A percentile compares a stretch with the other conserved stretches of the same genome.
These are phyloP conservation scores for Gracilinanus agilis DNA, from an alignment of 2,113 vertebrate genomes.

Conservation along the genomic window DNA sequence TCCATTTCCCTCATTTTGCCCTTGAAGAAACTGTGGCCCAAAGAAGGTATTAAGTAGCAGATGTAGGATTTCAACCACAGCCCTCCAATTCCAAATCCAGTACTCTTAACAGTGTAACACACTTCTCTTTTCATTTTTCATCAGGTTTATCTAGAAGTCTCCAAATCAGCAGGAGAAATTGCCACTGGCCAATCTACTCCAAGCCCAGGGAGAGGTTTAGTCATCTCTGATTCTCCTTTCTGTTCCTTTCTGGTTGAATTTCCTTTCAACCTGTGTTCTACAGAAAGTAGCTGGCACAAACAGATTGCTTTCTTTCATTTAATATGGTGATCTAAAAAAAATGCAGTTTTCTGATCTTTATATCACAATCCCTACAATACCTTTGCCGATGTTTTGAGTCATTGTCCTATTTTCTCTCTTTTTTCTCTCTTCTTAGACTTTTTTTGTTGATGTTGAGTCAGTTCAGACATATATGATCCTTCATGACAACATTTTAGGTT, in stretches of 20 bases:
- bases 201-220: not conserved
- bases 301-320: not conserved
- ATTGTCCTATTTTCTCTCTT: not conserved
- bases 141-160: slow-evolving; percentile 16
- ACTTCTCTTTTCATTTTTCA: not conserved
- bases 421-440: not conserved
- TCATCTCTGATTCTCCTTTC: not conserved
- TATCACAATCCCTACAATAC: not conserved
- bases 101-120: not conserved
- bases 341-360: not conserved
- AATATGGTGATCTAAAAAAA: not conserved
- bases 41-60: not conserved
- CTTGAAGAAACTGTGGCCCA: not conserved
- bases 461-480: no score
- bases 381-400: not conserved
- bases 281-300: slow-evolving; percentile 18
- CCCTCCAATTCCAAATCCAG: not conserved
- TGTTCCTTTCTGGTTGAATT: slow-evolving; percentile 34
- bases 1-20: not conserved
- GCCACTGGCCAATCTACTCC: not conserved
- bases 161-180: not conserved
- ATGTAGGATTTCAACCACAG: not conserved
- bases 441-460: not conserved
- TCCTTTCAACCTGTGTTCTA: slow-evolving; percentile 29
- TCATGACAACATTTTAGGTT: no score